Evolutionary conservation across 2,113 vertebrate genomes (phyloP), one percentile per base, ranked within the genome.

Genomic region (Acanthisitta chloris): DNA sequence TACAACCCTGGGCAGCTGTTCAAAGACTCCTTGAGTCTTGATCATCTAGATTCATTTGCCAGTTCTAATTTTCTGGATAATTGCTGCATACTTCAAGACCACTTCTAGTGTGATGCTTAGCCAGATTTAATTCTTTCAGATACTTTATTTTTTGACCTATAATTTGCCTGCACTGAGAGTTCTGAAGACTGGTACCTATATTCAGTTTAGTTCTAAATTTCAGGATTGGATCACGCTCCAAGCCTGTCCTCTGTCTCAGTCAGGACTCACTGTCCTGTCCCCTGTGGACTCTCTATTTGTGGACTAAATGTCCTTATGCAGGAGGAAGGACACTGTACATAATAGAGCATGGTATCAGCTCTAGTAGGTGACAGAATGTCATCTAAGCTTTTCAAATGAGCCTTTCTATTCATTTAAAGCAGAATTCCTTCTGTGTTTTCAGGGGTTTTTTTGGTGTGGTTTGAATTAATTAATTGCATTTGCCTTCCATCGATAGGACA

Each of bases 41-140:
- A 76, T 91, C 17, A 3, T 85, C 81, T 57, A 45, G 49, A 74
- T 92, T 88, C 76, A 82, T 95, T 95, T 87, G 66, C 78, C 78
- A 73, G 62, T 38, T 92, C 57, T 94, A 58, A 92, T 94, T 95
- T 96, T 82, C 78, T 82, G 46, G 33, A 34, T 90, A 91, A 91
- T 95, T 94, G 42, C 87, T 94, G 34, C 36, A 14, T 76, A 89
- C 62, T 94, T 97, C 77, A 91, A 89, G 83, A 81, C 84, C 42
- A 81, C 81, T 92, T 92, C 84, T 94, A n/a, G 51, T 91, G 48
- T 57, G 42, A 70, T 88, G 82, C 52, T 86, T 88, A 80, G 20
- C 65, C 70, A 65, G 66, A 43, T 87, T 92, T 92, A 87, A 59
- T 92, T 91, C 57, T 84, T 92, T 66, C 69, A 83, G 83, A 43